These are phyloP conservation scores for Canis aureus DNA, from an alignment of 2,113 vertebrate genomes.

Conservation along the genomic window DNA sequence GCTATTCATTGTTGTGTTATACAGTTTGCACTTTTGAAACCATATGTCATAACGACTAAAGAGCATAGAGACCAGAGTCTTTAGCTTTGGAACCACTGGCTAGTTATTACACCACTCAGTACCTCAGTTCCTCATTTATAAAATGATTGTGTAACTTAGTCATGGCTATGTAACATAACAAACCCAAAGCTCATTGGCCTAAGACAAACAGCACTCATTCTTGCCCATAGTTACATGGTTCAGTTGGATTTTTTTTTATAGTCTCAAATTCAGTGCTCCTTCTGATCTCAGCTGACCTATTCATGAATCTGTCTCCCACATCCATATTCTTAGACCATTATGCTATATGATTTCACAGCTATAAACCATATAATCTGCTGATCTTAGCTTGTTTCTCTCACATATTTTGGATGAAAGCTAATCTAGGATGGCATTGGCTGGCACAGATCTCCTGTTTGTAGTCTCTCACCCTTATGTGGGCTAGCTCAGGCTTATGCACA, in stretches of 20 bases:
- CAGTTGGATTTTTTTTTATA: not conserved
- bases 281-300: not conserved
- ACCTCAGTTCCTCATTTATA: not conserved
- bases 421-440: not conserved
- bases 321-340: not conserved
- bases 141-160: not conserved
- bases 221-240: not conserved
- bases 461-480: not conserved
- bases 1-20: not conserved
- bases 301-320: not conserved
- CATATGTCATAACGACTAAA: not conserved
- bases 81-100: not conserved
- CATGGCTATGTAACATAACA: not conserved
- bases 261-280: not conserved
- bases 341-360: not conserved
- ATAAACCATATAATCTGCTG: not conserved
- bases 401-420: not conserved
- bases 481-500: not conserved
- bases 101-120: not conserved
- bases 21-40: not conserved
- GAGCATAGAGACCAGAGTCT: not conserved
- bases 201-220: not conserved
- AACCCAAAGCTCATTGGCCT: not conserved
- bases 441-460: not conserved
- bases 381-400: not conserved